A percentile compares a stretch with the other conserved stretches of the same genome.
These are phyloP conservation scores for Trypoxylon attenuatum DNA, from an alignment of 2,888 invertebrate species.

Conservation along the genomic window DNA sequence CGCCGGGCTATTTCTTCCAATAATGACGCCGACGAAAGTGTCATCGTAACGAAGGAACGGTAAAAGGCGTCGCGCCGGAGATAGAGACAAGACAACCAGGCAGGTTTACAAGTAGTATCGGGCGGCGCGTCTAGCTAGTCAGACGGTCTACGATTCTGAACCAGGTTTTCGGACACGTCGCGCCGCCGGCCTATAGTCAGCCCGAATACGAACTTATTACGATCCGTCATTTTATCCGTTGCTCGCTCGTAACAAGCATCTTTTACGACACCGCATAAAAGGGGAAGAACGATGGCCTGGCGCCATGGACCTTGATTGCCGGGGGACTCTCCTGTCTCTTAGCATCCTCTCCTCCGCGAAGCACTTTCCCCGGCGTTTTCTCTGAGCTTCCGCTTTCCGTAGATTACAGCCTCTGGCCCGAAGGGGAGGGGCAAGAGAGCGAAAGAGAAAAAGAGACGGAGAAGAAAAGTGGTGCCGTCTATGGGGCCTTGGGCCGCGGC, in stretches of 20 bases:
- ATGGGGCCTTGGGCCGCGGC: constrained; percentile 46
- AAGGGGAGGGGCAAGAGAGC: constrained; percentile 43
- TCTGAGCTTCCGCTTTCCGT: constrained; percentile 13
- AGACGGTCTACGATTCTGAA: not conserved
- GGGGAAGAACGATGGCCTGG: constrained; percentile 63
- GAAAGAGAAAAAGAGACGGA: too few species aligned
- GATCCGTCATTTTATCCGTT: constrained; percentile 64
- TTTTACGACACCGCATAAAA: constrained; percentile 66
- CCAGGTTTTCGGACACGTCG: not conserved
- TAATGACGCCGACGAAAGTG: too few species aligned
- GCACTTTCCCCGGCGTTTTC: constrained; percentile 21
- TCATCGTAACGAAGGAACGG: too few species aligned
- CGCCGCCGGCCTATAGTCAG: constrained; percentile 34
- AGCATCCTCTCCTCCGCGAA: constrained; percentile 21
- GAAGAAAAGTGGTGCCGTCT: constrained; percentile 42
- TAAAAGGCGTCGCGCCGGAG: too few species aligned
- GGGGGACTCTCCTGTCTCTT: constrained; percentile 47
- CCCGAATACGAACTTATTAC: constrained; percentile 58
- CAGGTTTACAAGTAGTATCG: too few species aligned
- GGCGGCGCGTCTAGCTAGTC: not conserved
- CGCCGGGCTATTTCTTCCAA: too few species aligned
- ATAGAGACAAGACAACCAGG: too few species aligned
- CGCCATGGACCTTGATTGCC: constrained; percentile 68
- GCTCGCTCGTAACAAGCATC: constrained; percentile 66
- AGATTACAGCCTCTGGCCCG: constrained; percentile 7